A percentile compares a stretch with the other conserved stretches of the same genome.
Evolutionary conservation across 2,888 invertebrate genomes (phyloP).

Genomic region (Colostygia pectinataria): DNA sequence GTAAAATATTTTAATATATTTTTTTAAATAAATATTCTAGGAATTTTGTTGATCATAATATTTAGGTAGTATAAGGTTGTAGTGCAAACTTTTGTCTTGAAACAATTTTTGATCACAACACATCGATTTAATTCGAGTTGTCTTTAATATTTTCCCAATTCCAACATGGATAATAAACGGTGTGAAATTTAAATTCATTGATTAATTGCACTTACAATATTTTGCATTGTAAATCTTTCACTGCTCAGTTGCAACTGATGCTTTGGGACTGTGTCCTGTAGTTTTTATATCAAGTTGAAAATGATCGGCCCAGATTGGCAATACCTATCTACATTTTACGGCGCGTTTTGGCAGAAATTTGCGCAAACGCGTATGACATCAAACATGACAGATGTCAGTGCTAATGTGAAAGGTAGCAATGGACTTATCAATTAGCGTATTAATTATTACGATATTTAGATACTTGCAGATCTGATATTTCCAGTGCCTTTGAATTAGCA

Average conservation of each 20-base stretch:
- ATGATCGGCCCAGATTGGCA: constrained; percentile 27
- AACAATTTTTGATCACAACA: too few relatives aligned
- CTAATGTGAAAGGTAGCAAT: constrained; percentile 20
- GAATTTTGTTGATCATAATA: too few relatives aligned
- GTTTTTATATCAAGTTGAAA: constrained; percentile 51
- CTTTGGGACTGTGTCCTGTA: constrained; percentile 34
- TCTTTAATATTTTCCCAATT: not conserved
- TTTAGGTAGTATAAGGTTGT: too few relatives aligned
- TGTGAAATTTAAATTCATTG: not conserved
- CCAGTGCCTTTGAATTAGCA: too few relatives aligned
- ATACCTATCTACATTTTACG: constrained; percentile 12
- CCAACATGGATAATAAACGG: not conserved
- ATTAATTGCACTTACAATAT: constrained; percentile 52
- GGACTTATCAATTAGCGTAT: constrained; percentile 14
- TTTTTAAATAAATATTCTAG: too few relatives aligned
- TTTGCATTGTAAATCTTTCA: constrained; percentile 53
- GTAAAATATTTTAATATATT: too few relatives aligned
- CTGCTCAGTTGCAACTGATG: constrained; percentile 59
- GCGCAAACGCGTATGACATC: constrained; percentile 16
- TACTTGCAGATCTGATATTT: not conserved
- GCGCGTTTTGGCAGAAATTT: constrained; percentile 10
- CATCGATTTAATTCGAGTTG: too few relatives aligned
- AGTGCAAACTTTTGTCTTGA: too few relatives aligned
- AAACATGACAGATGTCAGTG: constrained; percentile 18
- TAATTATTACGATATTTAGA: not conserved